Conservation (phyloP, 2,888 invertebrate genomes). For the Myathropa florea region DNA sequence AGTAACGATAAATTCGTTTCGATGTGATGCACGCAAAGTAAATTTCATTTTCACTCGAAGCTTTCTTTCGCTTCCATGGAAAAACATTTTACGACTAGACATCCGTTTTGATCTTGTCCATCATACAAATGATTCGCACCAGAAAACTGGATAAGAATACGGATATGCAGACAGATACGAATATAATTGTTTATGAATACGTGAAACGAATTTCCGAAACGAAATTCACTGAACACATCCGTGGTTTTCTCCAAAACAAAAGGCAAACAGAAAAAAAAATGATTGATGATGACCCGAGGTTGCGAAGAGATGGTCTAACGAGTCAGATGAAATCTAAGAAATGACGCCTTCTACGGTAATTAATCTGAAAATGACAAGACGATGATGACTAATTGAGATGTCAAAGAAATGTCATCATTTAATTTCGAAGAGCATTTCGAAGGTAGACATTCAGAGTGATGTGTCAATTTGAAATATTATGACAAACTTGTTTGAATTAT, state of each 20-base stretch:
- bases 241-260: background rate
- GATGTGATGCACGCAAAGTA: constrained; percentile 9
- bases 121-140: constrained; percentile 18
- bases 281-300: background rate
- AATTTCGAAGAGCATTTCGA: background rate
- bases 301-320: background rate
- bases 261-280: background rate
- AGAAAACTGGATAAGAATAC: background rate
- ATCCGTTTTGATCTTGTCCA: background rate
- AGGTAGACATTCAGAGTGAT: background rate
- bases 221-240: background rate
- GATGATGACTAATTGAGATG: background rate
- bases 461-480: background rate
- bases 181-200: background rate
- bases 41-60: background rate
- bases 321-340: background rate
- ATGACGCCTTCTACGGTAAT: background rate
- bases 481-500: background rate
- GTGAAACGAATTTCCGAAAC: background rate
- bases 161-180: background rate
- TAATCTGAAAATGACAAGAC: background rate
- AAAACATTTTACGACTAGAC: background rate
- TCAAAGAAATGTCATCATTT: background rate
- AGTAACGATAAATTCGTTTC: background rate
- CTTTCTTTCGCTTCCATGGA: constrained; percentile 18